These are phyloP conservation scores for Tolmerus cingulatus DNA, from an alignment of 2,888 invertebrate genomes.

Conservation along the genomic window DNA sequence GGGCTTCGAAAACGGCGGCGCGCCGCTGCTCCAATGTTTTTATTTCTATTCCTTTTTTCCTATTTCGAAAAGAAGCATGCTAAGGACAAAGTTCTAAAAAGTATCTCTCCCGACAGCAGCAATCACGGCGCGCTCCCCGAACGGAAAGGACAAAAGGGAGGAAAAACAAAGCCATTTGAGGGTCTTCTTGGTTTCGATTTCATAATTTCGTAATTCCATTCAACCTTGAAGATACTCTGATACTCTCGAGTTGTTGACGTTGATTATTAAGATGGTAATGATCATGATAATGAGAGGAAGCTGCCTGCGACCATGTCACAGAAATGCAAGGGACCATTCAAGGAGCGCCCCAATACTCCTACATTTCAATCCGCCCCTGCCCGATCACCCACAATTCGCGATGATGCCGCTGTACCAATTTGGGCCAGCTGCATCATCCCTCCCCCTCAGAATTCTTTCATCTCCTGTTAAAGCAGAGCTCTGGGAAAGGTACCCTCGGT, in stretches of 20 bases:
- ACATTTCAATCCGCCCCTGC: neutral
- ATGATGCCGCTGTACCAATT: neutral
- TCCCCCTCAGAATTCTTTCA: neutral
- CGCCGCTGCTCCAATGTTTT: neutral
- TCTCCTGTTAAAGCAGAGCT: neutral
- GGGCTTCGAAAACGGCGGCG: neutral
- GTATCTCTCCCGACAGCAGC: conserved; percentile 31
- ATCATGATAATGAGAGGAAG: conserved; percentile 41
- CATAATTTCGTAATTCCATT: conserved; percentile 5
- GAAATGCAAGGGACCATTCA: conserved; percentile 26
- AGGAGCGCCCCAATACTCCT: neutral
- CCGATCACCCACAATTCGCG: neutral
- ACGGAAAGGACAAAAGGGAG: neutral
- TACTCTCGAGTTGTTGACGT: conserved; percentile 3
- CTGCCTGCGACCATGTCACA: conserved; percentile 12
- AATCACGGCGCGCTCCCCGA: conserved; percentile 8
- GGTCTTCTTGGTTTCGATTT: conserved; percentile 26
- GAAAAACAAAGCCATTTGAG: conserved; percentile 31
- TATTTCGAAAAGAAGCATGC: neutral
- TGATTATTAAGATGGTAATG: conserved; percentile 39
- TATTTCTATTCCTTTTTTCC: neutral
- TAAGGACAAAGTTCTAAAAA: conserved; percentile 38
- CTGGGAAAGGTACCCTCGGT: neutral
- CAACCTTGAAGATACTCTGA: conserved; percentile 18
- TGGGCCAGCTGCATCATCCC: neutral